Evolutionary conservation across 2,797 vertebrate genomes (phyloP).

Genomic region (Smutsia temminckii): DNA sequence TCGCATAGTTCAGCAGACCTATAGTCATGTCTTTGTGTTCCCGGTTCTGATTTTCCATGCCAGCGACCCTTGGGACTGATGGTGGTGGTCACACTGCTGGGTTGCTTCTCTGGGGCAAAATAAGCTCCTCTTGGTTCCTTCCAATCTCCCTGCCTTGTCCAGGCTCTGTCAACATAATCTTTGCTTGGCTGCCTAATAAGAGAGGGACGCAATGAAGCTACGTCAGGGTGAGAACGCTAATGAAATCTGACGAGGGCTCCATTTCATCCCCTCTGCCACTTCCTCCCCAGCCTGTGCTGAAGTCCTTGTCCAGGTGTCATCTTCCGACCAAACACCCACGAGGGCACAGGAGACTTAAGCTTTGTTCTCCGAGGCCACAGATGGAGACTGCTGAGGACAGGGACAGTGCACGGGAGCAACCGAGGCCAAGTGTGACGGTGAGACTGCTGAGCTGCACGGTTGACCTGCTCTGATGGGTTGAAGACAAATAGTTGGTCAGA

Average conservation of each 20-base stretch:
- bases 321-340: background rate
- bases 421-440: constrained; percentile 66
- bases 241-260: background rate
- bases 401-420: background rate
- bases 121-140: background rate
- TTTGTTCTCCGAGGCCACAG: background rate
- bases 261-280: background rate
- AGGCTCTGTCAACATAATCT: background rate
- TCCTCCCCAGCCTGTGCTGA: background rate
- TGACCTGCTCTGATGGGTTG: constrained; percentile 56
- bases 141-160: background rate
- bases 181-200: background rate
- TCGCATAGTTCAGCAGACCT: background rate
- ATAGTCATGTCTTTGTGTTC: background rate
- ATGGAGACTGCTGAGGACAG: background rate
- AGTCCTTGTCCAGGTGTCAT: background rate
- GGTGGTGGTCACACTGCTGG: background rate
- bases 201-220: background rate
- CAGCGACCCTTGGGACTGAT: background rate
- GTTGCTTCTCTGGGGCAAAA: background rate
- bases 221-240: background rate
- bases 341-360: background rate
- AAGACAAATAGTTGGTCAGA: constrained; percentile 69
- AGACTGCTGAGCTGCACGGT: constrained; percentile 35
- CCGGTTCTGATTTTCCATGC: background rate